A percentile compares a stretch with the other conserved stretches of the same genome.
These are phyloP conservation scores for Colletes latitarsis DNA, from an alignment of 1,140 invertebrate species.

Conservation along the genomic window DNA sequence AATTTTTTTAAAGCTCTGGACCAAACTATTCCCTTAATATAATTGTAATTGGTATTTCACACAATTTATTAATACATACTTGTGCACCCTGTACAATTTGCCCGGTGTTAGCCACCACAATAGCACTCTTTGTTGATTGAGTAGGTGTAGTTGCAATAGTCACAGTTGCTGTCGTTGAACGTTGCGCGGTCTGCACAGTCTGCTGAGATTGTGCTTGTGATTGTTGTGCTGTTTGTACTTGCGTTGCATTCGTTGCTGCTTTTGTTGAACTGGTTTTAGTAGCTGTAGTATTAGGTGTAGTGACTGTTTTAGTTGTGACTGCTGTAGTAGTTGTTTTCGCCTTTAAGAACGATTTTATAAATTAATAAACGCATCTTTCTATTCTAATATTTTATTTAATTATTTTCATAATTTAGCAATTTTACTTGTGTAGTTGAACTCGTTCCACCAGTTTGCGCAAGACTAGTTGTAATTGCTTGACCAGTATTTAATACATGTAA, in stretches of 20 bases:
- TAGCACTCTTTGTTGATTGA: slow-evolving; percentile 71
- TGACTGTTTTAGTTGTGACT: slow-evolving; percentile 46
- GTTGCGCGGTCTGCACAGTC: slow-evolving; percentile 65
- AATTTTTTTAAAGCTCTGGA: too few relatives aligned
- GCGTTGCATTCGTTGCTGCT: slow-evolving; percentile 45
- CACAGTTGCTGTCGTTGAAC: slow-evolving; percentile 66
- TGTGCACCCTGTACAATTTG: slow-evolving; percentile 76
- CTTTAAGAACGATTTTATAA: slow-evolving; percentile 26
- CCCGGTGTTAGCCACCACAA: slow-evolving; percentile 76
- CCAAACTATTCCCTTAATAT: too few relatives aligned
- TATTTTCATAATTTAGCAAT: neutral
- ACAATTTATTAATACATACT: slow-evolving; percentile 53
- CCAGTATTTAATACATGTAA: slow-evolving; percentile 90
- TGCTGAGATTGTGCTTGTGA: slow-evolving; percentile 70
- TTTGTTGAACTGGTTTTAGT: slow-evolving; percentile 69
- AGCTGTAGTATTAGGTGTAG: slow-evolving; percentile 50
- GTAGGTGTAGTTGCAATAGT: slow-evolving; percentile 54
- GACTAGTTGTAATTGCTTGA: slow-evolving; percentile 71
- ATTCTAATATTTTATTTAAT: neutral
- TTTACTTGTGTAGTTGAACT: slow-evolving; percentile 41
- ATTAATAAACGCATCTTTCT: slow-evolving; percentile 18
- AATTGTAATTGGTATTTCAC: too few relatives aligned
- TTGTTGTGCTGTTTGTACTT: slow-evolving; percentile 57
- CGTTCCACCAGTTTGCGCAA: slow-evolving; percentile 52
- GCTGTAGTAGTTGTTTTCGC: slow-evolving; percentile 42